Base-by-base conservation (phyloP, 1,140 invertebrate species). In the Stratiolaelaps scimitus region DNA sequence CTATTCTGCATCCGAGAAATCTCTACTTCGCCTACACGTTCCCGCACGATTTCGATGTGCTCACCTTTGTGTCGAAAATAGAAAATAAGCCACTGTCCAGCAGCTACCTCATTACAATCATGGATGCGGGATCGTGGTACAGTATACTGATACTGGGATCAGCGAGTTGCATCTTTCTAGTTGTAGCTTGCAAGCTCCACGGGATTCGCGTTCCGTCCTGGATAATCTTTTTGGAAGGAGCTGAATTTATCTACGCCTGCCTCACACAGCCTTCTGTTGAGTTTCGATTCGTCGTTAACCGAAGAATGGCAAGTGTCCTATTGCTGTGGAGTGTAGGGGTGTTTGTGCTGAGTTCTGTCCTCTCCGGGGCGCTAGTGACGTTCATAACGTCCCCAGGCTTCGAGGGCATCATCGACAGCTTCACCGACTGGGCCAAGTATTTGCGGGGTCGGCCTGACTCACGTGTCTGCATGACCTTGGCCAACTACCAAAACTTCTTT, bases 1-100 rank as follows among this genome's bases (percentile, higher is more conserved):
- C 17, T 15, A 1, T 60, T 19, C 15, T 26, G 4, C 10, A 60
- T 23, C 53, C 53, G 23, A 60, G 53, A 23, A 17, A 26, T 5
- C 15, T 20, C 2, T 26, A 26, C 23, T 26, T 60, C 23, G 53
- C n/a, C 10, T n/a, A 19, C 10, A 60, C 53, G 15, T 60, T 19
- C 26, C 23, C 53, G 17, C 53, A 60, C 10, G 53, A 60, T 26
- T 60, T 60, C 53, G 53, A 60, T 60, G 53, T 17, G 2, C 15
- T 26, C 26, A 34, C 15, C 15, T 26, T 60, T 34, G 15, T 60
- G 4, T 60, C 53, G n/a, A 26, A 60, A 26, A 15, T 26, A 15
- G 53, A 60, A 34, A 17, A 29, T 5, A 19, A 28, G 4, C 19
- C 5, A 4, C 47, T 48, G 4, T 48, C 47, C 15, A 48, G 47